phyloP scores from a whole-genome alignment of 2,888 invertebrate genomes.

The Actias luna region DNA sequence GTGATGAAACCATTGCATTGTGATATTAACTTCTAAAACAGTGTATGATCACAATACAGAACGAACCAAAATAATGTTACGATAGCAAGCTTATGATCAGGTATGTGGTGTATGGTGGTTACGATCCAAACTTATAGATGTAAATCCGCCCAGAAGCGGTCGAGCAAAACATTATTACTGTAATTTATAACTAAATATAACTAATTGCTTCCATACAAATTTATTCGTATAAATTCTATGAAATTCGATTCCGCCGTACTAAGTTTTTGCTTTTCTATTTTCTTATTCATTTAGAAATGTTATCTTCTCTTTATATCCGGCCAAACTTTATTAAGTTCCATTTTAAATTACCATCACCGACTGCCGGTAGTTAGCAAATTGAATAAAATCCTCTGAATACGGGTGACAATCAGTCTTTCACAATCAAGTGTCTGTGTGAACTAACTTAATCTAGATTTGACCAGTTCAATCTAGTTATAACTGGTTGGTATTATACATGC shows the following conservation, averaged over 20 bases:
- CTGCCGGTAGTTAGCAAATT: background rate
- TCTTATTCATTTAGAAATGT: background rate
- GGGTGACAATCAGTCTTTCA: conserved; percentile 32
- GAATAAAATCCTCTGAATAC: conserved; percentile 17
- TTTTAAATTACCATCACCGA: conserved; percentile 7
- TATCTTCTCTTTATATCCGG: background rate
- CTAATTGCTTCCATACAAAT: background rate
- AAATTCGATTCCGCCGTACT: background rate
- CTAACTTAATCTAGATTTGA: conserved; percentile 42
- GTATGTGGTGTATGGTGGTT: too few relatives aligned
- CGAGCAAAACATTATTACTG: too few relatives aligned
- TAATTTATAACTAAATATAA: too few relatives aligned
- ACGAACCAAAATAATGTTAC: too few relatives aligned
- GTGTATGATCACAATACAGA: too few relatives aligned
- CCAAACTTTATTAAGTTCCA: conserved; percentile 2
- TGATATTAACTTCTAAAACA: too few relatives aligned
- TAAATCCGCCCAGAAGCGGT: too few relatives aligned
- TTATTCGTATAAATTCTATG: background rate
- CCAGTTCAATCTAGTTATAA: conserved; percentile 44
- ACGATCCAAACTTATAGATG: too few relatives aligned
- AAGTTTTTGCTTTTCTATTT: background rate
- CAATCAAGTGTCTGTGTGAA: conserved; percentile 40
- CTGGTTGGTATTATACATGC: background rate
- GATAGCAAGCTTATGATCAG: too few relatives aligned
- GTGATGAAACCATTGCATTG: too few relatives aligned